A percentile compares a stretch with the other conserved stretches of the same genome.
These are phyloP conservation scores for Megaceryle alcyon DNA, from an alignment of 2,797 vertebrate species.

Conservation along the genomic window DNA sequence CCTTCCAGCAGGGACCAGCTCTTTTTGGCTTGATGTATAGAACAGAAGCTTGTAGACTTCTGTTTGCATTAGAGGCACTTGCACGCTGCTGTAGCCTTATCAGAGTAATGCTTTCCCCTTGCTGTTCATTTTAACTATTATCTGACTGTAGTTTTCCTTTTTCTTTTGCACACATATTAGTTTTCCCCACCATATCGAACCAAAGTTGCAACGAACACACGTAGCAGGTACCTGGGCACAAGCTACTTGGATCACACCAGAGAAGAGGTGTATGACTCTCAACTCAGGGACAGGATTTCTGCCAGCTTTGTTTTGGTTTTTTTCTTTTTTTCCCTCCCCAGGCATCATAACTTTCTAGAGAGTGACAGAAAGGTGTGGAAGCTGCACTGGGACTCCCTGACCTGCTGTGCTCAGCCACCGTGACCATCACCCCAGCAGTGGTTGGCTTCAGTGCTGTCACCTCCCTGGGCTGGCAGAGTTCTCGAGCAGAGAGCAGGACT, in stretches of 20 bases:
- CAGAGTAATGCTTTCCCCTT: not conserved
- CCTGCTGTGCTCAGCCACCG: not conserved
- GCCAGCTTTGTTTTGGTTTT: not conserved
- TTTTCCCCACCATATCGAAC: not conserved
- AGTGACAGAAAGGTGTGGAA: not conserved
- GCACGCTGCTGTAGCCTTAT: not conserved
- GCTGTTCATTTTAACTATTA: not conserved
- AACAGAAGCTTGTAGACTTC: not conserved
- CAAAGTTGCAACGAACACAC: not conserved
- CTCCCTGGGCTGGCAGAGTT: not conserved
- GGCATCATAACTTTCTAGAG: not conserved
- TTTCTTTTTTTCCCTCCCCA: not conserved
- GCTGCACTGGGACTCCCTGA: not conserved
- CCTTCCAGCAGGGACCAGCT: not conserved
- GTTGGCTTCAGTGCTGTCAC: not conserved
- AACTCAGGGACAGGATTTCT: not conserved
- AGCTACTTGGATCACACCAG: not conserved
- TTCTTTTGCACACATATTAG: fast-evolving
- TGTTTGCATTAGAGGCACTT: not conserved
- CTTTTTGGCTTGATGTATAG: not conserved
- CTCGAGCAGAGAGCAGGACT: not conserved
- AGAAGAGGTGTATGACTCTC: not conserved
- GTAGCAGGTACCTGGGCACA: not conserved
- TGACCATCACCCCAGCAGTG: not conserved
- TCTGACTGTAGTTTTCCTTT: not conserved